A percentile compares a stretch with the other conserved stretches of the same genome.
phyloP scores from a whole-genome alignment of 2,797 vertebrate species.

The Enteromius radiatus region DNA sequence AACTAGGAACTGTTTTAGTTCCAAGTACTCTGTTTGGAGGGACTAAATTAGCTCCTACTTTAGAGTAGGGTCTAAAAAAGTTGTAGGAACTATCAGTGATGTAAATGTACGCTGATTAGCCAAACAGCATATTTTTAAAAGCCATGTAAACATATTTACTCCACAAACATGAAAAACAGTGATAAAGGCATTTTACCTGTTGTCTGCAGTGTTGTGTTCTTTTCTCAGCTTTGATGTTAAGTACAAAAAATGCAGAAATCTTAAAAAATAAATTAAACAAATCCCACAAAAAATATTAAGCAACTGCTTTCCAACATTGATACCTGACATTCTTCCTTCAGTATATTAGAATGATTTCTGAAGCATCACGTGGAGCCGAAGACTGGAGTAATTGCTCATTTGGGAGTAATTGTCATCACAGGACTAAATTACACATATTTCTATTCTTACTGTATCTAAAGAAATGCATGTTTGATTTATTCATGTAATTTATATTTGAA shows the following conservation, averaged over 20 bases:
- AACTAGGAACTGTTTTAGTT: too few relatives aligned
- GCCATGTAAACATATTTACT: too few relatives aligned
- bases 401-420: not conserved
- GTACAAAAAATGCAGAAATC: not conserved
- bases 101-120: too few relatives aligned
- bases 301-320: not conserved
- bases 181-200: too few relatives aligned
- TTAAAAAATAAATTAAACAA: not conserved
- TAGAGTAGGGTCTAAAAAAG: too few relatives aligned
- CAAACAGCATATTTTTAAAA: too few relatives aligned
- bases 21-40: too few relatives aligned
- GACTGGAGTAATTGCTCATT: not conserved
- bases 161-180: too few relatives aligned
- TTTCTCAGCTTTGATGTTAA: too few relatives aligned
- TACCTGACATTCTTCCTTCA: not conserved
- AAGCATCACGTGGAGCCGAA: not conserved
- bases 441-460: not conserved
- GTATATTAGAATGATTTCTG: conserved; percentile 1
- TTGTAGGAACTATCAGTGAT: too few relatives aligned
- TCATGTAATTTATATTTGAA: not conserved
- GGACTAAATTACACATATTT: not conserved
- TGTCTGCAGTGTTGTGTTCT: too few relatives aligned
- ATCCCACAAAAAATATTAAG: not conserved
- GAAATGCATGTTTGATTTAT: not conserved
- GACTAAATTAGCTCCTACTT: too few relatives aligned